Conservation (phyloP, 2,113 vertebrate genomes). For the Amphiprion percula region DNA sequence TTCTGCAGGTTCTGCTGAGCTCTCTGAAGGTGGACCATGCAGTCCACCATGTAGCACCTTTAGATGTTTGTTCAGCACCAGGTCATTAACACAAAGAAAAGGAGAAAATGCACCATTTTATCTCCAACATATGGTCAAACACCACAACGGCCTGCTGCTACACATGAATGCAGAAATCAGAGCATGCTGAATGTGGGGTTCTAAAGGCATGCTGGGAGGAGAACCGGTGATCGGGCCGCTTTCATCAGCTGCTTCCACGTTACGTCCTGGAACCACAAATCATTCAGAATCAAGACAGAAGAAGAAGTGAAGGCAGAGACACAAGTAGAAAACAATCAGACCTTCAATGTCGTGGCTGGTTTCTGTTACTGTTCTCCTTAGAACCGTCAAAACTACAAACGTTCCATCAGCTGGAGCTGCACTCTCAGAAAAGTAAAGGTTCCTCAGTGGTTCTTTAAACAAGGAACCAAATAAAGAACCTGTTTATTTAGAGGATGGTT, state of each 20-base stretch:
- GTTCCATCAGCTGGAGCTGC: constrained; percentile 27
- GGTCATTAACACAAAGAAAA: constrained; percentile 70
- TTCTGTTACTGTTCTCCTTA: constrained; percentile 7
- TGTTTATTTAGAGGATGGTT: too few species aligned
- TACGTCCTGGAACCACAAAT: constrained; percentile 83
- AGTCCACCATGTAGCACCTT: constrained; percentile 85
- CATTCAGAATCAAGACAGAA: constrained; percentile 82
- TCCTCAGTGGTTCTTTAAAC: too few species aligned
- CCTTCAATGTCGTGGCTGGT: constrained; percentile 66
- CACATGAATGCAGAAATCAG: constrained; percentile 76
- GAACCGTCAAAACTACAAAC: constrained; percentile 15
- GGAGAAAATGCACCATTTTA: constrained; percentile 76
- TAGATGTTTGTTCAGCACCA: constrained; percentile 85
- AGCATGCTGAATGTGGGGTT: constrained; percentile 80
- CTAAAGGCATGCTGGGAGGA: constrained; percentile 79
- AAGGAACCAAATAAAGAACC: too few species aligned
- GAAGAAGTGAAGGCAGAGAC: constrained; percentile 81
- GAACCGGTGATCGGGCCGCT: constrained; percentile 59
- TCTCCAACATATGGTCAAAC: constrained; percentile 62
- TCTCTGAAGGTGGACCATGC: constrained; percentile 70
- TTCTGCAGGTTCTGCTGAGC: constrained; percentile 73
- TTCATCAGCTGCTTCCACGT: constrained; percentile 61
- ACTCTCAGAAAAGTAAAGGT: not conserved
- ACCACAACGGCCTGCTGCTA: constrained; percentile 72
- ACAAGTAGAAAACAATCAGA: constrained; percentile 83